phyloP scores from a whole-genome alignment of 2,888 invertebrate species.

The Sesia apiformis region DNA sequence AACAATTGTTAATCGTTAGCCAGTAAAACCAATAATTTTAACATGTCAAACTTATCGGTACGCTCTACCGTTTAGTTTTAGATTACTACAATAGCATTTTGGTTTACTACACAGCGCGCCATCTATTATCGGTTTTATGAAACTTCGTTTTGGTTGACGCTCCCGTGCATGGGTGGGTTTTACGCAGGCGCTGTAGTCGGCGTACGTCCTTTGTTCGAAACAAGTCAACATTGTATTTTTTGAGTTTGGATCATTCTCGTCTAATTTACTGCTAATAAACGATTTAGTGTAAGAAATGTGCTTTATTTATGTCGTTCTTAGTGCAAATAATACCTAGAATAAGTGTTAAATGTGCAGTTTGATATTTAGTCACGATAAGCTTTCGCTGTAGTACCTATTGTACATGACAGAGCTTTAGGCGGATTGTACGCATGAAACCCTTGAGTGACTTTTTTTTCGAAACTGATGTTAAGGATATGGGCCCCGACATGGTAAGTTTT shows the following conservation, averaged over 20 bases:
- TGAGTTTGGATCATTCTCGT: slow-evolving; percentile 54
- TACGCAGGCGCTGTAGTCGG: slow-evolving; percentile 70
- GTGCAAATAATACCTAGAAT: background rate
- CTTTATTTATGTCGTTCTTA: slow-evolving; percentile 18
- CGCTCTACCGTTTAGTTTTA: too few relatives aligned
- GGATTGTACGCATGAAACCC: slow-evolving; percentile 78
- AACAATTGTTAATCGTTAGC: too few relatives aligned
- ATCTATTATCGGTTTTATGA: slow-evolving; percentile 38
- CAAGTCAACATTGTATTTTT: slow-evolving; percentile 69
- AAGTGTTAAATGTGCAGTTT: slow-evolving; percentile 37
- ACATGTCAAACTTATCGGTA: too few relatives aligned
- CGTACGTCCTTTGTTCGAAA: slow-evolving; percentile 75
- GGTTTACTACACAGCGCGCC: slow-evolving; percentile 31
- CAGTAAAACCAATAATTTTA: too few relatives aligned
- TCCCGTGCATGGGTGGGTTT: slow-evolving; percentile 49
- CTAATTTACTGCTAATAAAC: slow-evolving; percentile 32
- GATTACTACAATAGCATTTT: background rate
- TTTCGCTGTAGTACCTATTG: slow-evolving; percentile 28
- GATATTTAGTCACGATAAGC: slow-evolving; percentile 36
- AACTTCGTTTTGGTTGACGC: slow-evolving; percentile 44
- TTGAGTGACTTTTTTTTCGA: slow-evolving; percentile 80
- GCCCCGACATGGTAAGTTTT: slow-evolving; percentile 84
- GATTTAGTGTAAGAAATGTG: slow-evolving; percentile 48
- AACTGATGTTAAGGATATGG: slow-evolving; percentile 86
- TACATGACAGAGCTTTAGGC: slow-evolving; percentile 61